Evolutionary conservation across 1,140 invertebrate genomes (phyloP), one percentile per base, ranked within the genome.

Genomic region (Brevipalpus yothersi): DNA sequence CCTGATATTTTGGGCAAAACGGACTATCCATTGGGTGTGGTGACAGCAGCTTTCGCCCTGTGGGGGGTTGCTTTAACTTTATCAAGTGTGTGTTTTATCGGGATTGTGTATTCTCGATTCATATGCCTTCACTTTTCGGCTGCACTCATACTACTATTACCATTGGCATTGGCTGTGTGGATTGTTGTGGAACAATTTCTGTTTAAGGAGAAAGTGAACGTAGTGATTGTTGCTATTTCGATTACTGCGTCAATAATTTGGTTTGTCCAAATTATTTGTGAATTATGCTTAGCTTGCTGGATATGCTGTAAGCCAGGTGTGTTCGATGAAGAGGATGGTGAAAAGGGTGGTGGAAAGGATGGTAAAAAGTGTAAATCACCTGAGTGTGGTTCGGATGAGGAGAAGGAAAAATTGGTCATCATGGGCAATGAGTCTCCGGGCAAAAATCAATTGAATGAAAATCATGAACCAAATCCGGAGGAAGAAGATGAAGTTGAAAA

Each of bases 341-440:
- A 58, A 10, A 51, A 51, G 19, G 39, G 39, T 17, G 45, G 51
- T n/a, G 40, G 13, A 31, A 58, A 58, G 23, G 42, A 49, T n/a
- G 13, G 17, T 17, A 19, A 17, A 41, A 53, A 58, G 23, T 40
- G 15, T 11, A 57, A 57, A 43, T 19, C 12, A 13, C 12, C 23
- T n/a, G 45, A 58, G 23, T 17, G 15, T 9, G 58, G 43, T 8
- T 51, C 58, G 41, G 58, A 49, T 19, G 58, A 58, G 39, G 58
- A 58, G 23, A 58, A 58, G 19, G 43, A 58, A 23, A 49, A 58
- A n/a, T 31, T 58, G 15, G 58, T 58, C 43, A 49, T 49, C 21
- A 11, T 15, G 8, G 45, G 21, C 10, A 49, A 58, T 40, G 58
- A 51, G 19, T 11, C 45, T 8, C 10, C 15, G 12, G 8, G 56